These are phyloP conservation scores for Butastur rufipennis DNA, from an alignment of 2,113 vertebrate species.

Conservation along the genomic window DNA sequence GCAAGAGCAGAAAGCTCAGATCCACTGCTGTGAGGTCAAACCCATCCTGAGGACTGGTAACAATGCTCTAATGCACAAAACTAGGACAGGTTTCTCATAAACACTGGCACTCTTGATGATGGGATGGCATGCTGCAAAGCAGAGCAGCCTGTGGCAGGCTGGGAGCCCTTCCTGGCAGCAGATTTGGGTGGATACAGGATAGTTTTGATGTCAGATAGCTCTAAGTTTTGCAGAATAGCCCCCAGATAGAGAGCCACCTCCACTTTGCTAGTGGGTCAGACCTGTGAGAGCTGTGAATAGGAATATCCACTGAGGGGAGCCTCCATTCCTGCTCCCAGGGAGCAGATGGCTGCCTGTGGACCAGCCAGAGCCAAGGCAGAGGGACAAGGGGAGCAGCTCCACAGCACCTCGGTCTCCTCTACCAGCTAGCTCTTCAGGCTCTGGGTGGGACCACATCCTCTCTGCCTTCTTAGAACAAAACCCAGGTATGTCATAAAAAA, in stretches of 20 bases:
- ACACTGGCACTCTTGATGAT: too few species aligned
- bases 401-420: rapidly evolving
- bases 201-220: not conserved
- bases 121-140: rapidly evolving
- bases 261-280: not conserved
- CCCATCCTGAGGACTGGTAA: rapidly evolving
- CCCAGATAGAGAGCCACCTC: not conserved
- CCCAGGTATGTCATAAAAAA: not conserved
- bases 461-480: not conserved
- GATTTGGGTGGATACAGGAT: not conserved
- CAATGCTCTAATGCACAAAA: not conserved
- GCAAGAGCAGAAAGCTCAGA: not conserved
- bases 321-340: not conserved
- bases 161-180: not conserved
- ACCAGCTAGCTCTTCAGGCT: not conserved
- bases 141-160: not conserved
- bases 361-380: not conserved
- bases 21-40: not conserved
- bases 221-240: not conserved
- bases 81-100: not conserved
- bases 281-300: not conserved
- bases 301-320: not conserved
- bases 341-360: not conserved
- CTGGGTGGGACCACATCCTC: not conserved
- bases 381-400: not conserved